Percentiles rank a stretch among this genome's conserved stretches.
These are phyloP conservation scores for Agrilus cyanescens DNA, from an alignment of 2,888 invertebrate species.

Conservation along the genomic window DNA sequence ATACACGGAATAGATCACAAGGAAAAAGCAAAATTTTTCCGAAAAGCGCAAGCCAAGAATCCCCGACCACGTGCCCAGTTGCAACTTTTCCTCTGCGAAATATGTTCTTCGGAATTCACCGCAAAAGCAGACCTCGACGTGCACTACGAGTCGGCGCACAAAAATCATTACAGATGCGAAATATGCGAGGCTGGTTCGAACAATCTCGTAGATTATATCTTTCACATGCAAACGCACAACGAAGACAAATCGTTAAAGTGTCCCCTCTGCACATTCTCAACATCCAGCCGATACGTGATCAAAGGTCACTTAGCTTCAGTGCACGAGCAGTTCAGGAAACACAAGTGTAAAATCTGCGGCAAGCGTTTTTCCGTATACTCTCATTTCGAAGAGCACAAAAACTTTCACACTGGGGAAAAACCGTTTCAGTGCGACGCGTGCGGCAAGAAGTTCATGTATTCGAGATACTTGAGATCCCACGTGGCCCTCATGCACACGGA, in stretches of 20 bases:
- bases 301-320: slow-evolving; percentile 9
- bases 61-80: slow-evolving; percentile 11
- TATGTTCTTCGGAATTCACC: slow-evolving; percentile 8
- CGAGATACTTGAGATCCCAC: slow-evolving; percentile 42
- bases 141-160: slow-evolving; percentile 9
- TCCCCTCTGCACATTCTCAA: slow-evolving; percentile 14
- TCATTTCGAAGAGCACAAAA: slow-evolving; percentile 37
- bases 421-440: slow-evolving; percentile 39
- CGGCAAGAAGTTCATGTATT: slow-evolving; percentile 41
- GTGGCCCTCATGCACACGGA: slow-evolving; percentile 22
- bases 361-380: slow-evolving; percentile 22
- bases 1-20: slow-evolving; percentile 3
- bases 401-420: slow-evolving; percentile 43
- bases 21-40: slow-evolving; percentile 8
- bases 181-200: slow-evolving; percentile 13
- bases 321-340: background rate
- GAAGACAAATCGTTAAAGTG: slow-evolving; percentile 26
- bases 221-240: slow-evolving; percentile 12
- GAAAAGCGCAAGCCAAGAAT: slow-evolving; percentile 7
- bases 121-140: slow-evolving; percentile 4
- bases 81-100: slow-evolving; percentile 11
- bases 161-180: slow-evolving; percentile 12
- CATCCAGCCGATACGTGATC: slow-evolving; percentile 24
- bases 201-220: slow-evolving; percentile 12
- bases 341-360: slow-evolving; percentile 23